A percentile compares a stretch with the other conserved stretches of the same genome.
Evolutionary conservation across 2,888 invertebrate genomes (phyloP).

Genomic region (Epiblema foenella): DNA sequence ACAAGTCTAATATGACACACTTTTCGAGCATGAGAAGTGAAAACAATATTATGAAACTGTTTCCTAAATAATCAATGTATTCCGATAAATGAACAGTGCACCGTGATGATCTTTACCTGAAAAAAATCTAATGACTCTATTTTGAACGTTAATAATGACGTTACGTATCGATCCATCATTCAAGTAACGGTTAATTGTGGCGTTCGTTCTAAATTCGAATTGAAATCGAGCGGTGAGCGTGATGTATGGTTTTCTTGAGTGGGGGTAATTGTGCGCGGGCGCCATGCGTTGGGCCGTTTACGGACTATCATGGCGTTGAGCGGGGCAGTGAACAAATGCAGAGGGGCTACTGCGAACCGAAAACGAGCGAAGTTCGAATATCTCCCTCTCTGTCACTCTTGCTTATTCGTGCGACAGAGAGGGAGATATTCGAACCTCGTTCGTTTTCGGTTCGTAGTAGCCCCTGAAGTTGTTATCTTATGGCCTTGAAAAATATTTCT

Average conservation of each 20-base stretch:
- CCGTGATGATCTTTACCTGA: not conserved
- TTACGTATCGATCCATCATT: constrained; percentile 36
- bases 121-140: constrained; percentile 8
- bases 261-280: constrained; percentile 73
- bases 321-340: not conserved
- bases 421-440: no score
- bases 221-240: constrained; percentile 71
- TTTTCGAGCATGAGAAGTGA: no score
- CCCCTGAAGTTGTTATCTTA: no score
- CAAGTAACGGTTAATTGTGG: constrained; percentile 40
- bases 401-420: no score
- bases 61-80: no score
- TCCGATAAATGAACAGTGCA: not conserved
- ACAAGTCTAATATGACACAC: no score
- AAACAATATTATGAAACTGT: no score
- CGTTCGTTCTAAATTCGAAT: constrained; percentile 46
- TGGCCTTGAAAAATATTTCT: no score
- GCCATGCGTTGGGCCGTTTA: constrained; percentile 19
- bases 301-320: not conserved
- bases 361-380: no score
- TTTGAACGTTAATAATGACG: constrained; percentile 19
- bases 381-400: no score
- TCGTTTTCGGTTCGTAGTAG: no score
- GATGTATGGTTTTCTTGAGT: constrained; percentile 74
- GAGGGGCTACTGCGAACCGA: no score